Base-by-base conservation (phyloP, 2,888 invertebrate species). In the Drosophila barbarae region DNA sequence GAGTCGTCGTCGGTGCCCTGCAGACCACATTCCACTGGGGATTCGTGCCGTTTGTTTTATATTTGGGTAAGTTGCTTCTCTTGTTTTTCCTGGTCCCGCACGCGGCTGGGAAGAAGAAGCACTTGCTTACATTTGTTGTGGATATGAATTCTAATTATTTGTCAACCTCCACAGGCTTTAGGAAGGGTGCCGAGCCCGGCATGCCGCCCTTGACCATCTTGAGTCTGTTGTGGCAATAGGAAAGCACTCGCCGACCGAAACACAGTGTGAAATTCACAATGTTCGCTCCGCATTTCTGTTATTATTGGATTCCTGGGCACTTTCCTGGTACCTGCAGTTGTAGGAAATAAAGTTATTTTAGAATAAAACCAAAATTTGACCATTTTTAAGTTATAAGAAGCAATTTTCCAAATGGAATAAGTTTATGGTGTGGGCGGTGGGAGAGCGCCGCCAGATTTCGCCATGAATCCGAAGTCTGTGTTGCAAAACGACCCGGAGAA, bases 11-110 rank as follows among this genome's bases (percentile, higher is more conserved):
- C 46, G 91, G 91, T 44, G 71, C 92, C 0, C 90, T 91, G 10
- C 93, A 93, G 88, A 91, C 91, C 1, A 89, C 91, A 57, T 93
- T 94, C 73, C 93, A 93, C 77, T 93, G 92, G 91, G 93, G 93
- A 42, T 94, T 94, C 72, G 92, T 94, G 64, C 94, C 94, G 1
- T 90, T 92, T 38, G 92, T 94, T 28, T 85, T 94, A 15, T 94
- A 93, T 88, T 88, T 94, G 88, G 94, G 94, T 93, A 90, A 90
- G 89, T 67, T 12, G 1, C 5, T 3, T 9, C 10, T 47, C 26
- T 21, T 41, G 15, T 38, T 44, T 21, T 32, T 41, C 5, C n/a
- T 12, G 42, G 6, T 3, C 1, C 32, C 73, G 55, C 82, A 79
- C 81, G 84, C 46, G 44, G 41, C 26, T 12, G 26, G 34, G n/a